Percentiles rank a stretch among this genome's conserved stretches.
phyloP scores from a whole-genome alignment of 1,140 invertebrate species.

The Polypedilum vanderplanki region DNA sequence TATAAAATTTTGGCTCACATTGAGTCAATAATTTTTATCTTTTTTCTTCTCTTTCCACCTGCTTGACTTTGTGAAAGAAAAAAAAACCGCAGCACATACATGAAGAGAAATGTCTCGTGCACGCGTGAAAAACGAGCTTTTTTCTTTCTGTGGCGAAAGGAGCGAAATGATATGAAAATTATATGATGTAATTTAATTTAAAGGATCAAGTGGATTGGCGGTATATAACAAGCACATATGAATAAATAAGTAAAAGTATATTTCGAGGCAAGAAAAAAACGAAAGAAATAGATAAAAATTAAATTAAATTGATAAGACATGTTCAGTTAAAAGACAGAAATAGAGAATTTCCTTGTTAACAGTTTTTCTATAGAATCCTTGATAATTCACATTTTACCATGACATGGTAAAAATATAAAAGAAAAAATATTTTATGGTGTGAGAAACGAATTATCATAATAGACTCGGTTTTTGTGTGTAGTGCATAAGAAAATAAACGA shows the following conservation, averaged over 20 bases:
- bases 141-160: neutral
- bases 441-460: constrained; percentile 22
- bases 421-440: neutral
- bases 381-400: neutral
- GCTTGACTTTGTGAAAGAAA: no score
- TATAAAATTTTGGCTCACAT: neutral
- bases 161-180: constrained; percentile 25
- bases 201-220: neutral
- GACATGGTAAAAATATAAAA: no score
- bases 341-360: neutral
- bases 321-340: neutral
- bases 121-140: neutral
- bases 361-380: neutral
- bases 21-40: constrained; percentile 13
- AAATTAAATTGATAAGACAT: constrained; percentile 26
- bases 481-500: neutral
- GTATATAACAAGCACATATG: neutral
- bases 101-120: neutral
- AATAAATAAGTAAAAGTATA: neutral
- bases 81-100: neutral
- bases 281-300: constrained; percentile 20
- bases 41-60: neutral
- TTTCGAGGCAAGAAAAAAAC: neutral
- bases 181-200: constrained; percentile 21
- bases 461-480: neutral